phyloP scores from a whole-genome alignment of 2,888 invertebrate genomes.

The Pseudococcus longispinus region DNA sequence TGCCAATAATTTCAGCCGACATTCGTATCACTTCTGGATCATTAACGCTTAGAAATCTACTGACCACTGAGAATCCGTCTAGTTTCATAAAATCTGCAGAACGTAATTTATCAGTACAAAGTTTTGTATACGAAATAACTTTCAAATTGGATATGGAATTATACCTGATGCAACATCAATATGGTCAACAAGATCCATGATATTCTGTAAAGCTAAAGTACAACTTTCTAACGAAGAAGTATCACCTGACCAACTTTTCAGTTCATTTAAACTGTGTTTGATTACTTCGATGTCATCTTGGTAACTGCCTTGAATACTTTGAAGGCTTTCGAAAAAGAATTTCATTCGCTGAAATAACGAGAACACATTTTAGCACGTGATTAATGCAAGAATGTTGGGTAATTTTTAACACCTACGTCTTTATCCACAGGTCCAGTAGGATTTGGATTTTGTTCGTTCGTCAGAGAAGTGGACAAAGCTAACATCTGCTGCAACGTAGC shows the following conservation, averaged over 20 bases:
- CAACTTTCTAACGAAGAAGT: constrained; percentile 16
- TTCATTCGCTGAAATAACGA: constrained; percentile 24
- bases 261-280: constrained; percentile 36
- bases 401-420: neutral
- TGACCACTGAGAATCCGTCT: constrained; percentile 6
- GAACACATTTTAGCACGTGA: neutral
- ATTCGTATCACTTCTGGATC: constrained; percentile 31
- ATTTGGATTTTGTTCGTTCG: neutral
- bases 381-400: neutral
- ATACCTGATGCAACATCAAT: constrained; percentile 49
- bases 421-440: constrained; percentile 32
- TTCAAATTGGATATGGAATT: neutral
- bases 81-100: constrained; percentile 43
- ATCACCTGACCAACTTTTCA: constrained; percentile 35
- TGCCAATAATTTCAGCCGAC: constrained; percentile 50
- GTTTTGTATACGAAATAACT: neutral
- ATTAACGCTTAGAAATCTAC: constrained; percentile 31
- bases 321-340: constrained; percentile 49
- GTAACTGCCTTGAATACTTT: constrained; percentile 48
- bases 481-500: constrained; percentile 38
- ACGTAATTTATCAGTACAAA: neutral
- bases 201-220: constrained; percentile 31
- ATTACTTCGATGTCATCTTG: constrained; percentile 50
- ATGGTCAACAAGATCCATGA: constrained; percentile 49
- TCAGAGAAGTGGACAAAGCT: constrained; percentile 40